Evolutionary conservation across 2,113 vertebrate species (phyloP), one percentile per base, ranked within the genome.

Genomic region (Saiga tatarica): DNA sequence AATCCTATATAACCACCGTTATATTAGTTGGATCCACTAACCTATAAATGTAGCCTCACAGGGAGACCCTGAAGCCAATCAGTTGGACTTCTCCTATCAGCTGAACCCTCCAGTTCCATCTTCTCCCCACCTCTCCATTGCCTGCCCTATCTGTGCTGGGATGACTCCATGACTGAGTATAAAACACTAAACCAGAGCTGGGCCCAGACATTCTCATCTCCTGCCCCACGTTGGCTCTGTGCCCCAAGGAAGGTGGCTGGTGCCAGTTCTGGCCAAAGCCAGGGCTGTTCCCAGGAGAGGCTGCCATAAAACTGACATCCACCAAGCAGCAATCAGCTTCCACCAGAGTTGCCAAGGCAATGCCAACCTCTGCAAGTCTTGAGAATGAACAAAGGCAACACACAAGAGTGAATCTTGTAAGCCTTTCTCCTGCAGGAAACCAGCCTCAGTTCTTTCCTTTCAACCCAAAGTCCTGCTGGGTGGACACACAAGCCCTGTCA

Each of bases 331-430:
- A 3, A 50, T 39, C 8, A 7, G 94, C 89, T 94, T 67, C 97
- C 67, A 39, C 36, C 39, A 52, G 81, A 74, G 98, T 84, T 97
- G 96, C 95, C 97, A 98, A 90, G 96, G 96, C 71, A 82, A 93
- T 97, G 94, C 78, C 95, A 91, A 83, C 82, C 94, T 83, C 96
- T 92, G 67, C 85, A 55, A 8, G 1, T 62, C 89, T 19, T 2
- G 2, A 88, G 87, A 88, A 74, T 0, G 88, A 94, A 97, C 94
- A 98, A 97, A 97, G 57, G 93, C 89, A 78, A 25, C 85, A 47
- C 85, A 87, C 55, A 67, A 90, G 76, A 89, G 36, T 47, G 94
- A 78, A 28, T 62, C 87, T 52, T 57, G 9, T 88, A 64, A 84
- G 84, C 53, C 59, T 85, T 83, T 55, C 52, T 96, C 86, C 89